Base-by-base conservation (phyloP, 2,113 vertebrate species). In the Rissa tridactyla region DNA sequence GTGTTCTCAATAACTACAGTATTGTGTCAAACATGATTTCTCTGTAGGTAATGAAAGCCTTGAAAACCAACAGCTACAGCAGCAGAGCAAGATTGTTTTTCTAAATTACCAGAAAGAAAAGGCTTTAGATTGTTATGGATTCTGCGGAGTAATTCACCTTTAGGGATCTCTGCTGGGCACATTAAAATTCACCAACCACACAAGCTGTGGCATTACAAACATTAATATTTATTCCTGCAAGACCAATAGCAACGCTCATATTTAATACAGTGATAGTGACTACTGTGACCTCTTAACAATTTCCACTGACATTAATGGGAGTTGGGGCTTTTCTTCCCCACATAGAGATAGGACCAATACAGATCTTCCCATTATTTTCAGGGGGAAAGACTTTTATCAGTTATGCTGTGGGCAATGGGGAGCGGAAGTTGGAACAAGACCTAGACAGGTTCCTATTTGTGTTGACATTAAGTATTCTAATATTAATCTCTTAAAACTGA, bases 1-100 rank as follows among this genome's bases (percentile, higher is more conserved):
- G 70, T 79, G 70, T 58, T 95, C 88, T 94, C 86, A 82, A 20
- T 92, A 93, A 76, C 65, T 86, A 46, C 73, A 79, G 72, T 61
- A 46, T 70, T 85, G 86, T 92, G 86, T 82, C 94, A 92, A 94
- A 89, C 88, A 77, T 82, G 40, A 96, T 92, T 94, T 94, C 78
- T 94, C 49, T 72, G 57, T 36, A 66, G 49, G 81, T 76, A 85
- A 91, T 85, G 88, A 91, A 96, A 97, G 54, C n/a, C 77, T 91
- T 87, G 86, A 89, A 94, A 94, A 69, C 27, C 73, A 94, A 11
- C 72, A 90, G 60, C 96, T 95, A 90, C 65, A 75, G 73, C 60
- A 72, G 88, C 65, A 90, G 23, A 85, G 73, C 25, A 70, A 93
- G 69, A 79, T 18, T 61, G 36, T 65, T 88, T 77, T 96, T 81